Percentiles rank a stretch among this genome's conserved stretches.
These are phyloP conservation scores for Rhamphomyia laevipes DNA, from an alignment of 2,888 invertebrate genomes.

Conservation along the genomic window DNA sequence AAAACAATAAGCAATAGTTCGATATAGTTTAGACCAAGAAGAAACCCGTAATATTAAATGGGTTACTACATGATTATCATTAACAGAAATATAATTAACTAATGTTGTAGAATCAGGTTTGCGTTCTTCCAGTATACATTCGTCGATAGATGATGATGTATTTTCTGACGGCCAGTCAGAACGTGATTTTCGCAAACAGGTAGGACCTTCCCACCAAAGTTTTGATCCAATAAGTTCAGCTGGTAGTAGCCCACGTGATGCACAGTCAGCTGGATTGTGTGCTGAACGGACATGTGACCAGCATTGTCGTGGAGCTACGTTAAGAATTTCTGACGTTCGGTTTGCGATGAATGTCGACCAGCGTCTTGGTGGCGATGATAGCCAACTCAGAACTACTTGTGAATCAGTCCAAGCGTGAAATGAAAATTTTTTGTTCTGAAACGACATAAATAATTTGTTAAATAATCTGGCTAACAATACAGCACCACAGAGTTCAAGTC, in stretches of 20 bases:
- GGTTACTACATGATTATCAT: no score
- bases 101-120: no score
- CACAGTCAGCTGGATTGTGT: slow-evolving; percentile 16
- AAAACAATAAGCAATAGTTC: no score
- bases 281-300: slow-evolving; percentile 13
- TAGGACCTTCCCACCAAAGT: slow-evolving; percentile 15
- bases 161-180: no score
- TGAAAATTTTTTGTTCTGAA: not conserved
- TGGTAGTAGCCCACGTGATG: slow-evolving; percentile 14
- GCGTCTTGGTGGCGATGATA: slow-evolving; percentile 13
- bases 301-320: slow-evolving; percentile 7
- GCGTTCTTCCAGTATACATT: no score
- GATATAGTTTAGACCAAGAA: no score
- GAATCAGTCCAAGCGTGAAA: slow-evolving; percentile 21
- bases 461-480: slow-evolving; percentile 1
- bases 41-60: no score
- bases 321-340: slow-evolving; percentile 12
- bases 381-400: slow-evolving; percentile 21
- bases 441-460: no score
- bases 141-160: no score
- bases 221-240: slow-evolving; percentile 5
- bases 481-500: slow-evolving; percentile 11
- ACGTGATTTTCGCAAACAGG: slow-evolving; percentile 2
- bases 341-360: slow-evolving; percentile 15
- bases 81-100: no score